Evolutionary conservation across 2,113 vertebrate species (phyloP).

Genomic region (Crotalus helleri): DNA sequence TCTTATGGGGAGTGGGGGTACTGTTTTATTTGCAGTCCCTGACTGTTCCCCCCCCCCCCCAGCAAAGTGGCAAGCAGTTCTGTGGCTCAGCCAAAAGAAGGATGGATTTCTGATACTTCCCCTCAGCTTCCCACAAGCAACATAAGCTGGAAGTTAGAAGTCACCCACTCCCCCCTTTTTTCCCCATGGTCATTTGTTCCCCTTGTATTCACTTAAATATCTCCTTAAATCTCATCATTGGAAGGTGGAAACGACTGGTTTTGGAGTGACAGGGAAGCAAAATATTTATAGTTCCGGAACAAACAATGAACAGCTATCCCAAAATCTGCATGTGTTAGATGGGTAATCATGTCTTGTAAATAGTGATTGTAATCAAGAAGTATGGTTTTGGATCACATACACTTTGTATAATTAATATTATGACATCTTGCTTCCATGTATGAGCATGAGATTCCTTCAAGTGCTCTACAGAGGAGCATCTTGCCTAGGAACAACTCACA

Average conservation of each 20-base stretch:
- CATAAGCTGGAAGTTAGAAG: background rate
- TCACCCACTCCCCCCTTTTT: background rate
- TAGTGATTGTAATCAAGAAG: background rate
- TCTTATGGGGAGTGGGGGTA: background rate
- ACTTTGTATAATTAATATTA: background rate
- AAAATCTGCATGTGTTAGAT: background rate
- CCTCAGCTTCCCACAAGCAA: background rate
- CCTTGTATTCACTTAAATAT: background rate
- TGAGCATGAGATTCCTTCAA: background rate
- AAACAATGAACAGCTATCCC: background rate
- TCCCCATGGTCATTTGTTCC: too few relatives aligned
- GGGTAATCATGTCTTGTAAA: background rate
- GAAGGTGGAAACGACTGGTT: background rate
- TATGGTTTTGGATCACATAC: background rate
- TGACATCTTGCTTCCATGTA: background rate
- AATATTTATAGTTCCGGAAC: background rate
- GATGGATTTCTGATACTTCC: background rate
- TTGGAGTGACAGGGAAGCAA: background rate
- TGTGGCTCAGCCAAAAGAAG: background rate
- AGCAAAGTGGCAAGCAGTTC: background rate
- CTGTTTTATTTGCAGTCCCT: background rate
- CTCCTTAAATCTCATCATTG: background rate
- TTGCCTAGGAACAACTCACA: background rate
- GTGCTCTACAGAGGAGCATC: background rate
- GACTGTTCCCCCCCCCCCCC: background rate